phyloP scores from a whole-genome alignment of 2,113 vertebrate species.

The Lagopus leucura region DNA sequence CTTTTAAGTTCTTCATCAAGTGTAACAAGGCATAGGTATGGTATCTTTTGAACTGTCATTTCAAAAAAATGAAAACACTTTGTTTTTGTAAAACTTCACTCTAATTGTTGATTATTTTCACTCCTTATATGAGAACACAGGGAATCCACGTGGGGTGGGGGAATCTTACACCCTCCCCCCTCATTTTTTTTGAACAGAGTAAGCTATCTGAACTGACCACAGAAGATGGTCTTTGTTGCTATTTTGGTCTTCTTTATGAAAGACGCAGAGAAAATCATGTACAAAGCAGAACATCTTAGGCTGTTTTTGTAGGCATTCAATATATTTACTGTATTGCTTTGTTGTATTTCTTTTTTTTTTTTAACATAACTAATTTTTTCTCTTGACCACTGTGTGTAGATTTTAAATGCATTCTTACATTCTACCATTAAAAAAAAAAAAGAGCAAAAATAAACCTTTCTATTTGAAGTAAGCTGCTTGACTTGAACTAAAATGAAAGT shows the following conservation, averaged over 20 bases:
- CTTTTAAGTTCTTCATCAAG: not conserved
- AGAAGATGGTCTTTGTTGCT: not conserved
- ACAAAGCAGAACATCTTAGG: not conserved
- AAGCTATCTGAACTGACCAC: not conserved
- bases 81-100: not conserved
- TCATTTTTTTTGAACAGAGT: not conserved
- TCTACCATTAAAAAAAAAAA: not conserved
- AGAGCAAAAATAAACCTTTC: not conserved
- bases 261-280: not conserved
- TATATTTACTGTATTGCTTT: not conserved
- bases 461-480: not conserved
- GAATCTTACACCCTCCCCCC: not conserved
- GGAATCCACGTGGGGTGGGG: not conserved
- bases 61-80: not conserved
- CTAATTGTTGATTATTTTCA: not conserved
- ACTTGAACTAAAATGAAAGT: not conserved
- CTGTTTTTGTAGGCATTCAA: not conserved
- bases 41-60: conserved; percentile 32
- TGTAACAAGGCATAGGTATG: not conserved
- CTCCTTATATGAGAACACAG: not conserved
- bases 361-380: not conserved
- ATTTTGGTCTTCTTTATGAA: not conserved
- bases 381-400: no score
- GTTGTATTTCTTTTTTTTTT: not conserved
- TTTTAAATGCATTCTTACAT: not conserved